Percentiles rank a stretch among this genome's conserved stretches.
These are phyloP conservation scores for Cyanocitta stelleri DNA, from an alignment of 2,113 vertebrate species.

Conservation along the genomic window DNA sequence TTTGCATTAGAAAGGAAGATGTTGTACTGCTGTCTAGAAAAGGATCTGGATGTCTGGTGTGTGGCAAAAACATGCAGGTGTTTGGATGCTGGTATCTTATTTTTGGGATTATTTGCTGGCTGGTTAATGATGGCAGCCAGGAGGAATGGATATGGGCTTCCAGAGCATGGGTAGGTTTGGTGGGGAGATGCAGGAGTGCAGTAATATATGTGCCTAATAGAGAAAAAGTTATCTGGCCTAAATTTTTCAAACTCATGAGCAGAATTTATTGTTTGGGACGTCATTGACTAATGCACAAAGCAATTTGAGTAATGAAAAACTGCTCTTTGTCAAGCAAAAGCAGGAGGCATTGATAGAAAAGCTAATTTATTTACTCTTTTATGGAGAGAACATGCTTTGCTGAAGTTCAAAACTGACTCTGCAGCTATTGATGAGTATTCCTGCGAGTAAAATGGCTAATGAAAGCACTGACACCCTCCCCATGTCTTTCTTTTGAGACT, in stretches of 20 bases:
- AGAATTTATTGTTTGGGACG: background rate
- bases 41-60: background rate
- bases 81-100: background rate
- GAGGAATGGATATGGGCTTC: background rate
- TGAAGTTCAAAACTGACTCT: background rate
- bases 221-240: background rate
- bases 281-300: conserved; percentile 13
- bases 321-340: background rate
- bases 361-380: conserved; percentile 38
- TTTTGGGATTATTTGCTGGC: background rate
- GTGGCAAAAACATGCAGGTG: conserved; percentile 30
- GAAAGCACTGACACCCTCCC: background rate
- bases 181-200: background rate
- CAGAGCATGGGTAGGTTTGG: background rate
- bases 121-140: background rate
- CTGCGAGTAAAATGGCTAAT: background rate
- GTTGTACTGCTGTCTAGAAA: conserved; percentile 30
- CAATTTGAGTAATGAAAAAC: background rate
- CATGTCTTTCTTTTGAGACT: background rate
- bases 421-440: background rate
- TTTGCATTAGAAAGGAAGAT: conserved; percentile 53
- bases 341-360: conserved; percentile 21
- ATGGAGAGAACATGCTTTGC: background rate
- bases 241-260: background rate
- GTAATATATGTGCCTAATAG: background rate